phyloP scores from a whole-genome alignment of 2,797 vertebrate species.

The Neoniphon sammara region DNA sequence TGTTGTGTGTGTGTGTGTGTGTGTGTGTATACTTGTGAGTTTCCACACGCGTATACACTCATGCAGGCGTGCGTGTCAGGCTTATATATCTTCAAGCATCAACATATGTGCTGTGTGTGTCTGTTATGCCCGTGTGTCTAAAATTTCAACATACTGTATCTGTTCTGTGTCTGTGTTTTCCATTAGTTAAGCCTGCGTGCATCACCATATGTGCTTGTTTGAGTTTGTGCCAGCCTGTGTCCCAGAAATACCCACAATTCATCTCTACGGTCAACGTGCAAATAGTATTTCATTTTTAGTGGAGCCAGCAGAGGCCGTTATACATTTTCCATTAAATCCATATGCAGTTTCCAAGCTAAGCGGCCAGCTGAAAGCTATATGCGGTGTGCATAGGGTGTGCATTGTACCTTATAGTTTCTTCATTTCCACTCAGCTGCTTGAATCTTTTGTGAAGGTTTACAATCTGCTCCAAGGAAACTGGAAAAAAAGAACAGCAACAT shows the following conservation, averaged over 20 bases:
- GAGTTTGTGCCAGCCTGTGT: conserved; percentile 7
- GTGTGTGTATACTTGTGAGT: background rate
- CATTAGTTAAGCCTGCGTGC: conserved; percentile 10
- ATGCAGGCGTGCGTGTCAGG: background rate
- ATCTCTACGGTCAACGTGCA: background rate
- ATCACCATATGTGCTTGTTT: conserved; percentile 29
- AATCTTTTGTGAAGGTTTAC: conserved; percentile 90
- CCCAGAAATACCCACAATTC: conserved; percentile 36
- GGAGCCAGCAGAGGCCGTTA: too few relatives aligned
- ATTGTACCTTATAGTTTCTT: conserved; percentile 89
- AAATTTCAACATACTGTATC: conserved; percentile 3
- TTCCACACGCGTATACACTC: too few relatives aligned
- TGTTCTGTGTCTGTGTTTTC: conserved; percentile 19
- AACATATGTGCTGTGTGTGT: background rate
- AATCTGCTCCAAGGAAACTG: conserved; percentile 93
- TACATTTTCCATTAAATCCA: background rate
- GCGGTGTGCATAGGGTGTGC: background rate
- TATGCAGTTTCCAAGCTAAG: background rate
- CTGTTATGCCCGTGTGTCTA: background rate
- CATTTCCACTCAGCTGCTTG: conserved; percentile 87
- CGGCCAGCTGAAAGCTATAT: background rate
- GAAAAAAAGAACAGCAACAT: conserved; percentile 32
- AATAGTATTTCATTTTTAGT: background rate
- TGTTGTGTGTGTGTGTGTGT: background rate
- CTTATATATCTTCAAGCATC: background rate